Base-by-base conservation (phyloP, 1,140 invertebrate species). In the Sinella curviseta region DNA sequence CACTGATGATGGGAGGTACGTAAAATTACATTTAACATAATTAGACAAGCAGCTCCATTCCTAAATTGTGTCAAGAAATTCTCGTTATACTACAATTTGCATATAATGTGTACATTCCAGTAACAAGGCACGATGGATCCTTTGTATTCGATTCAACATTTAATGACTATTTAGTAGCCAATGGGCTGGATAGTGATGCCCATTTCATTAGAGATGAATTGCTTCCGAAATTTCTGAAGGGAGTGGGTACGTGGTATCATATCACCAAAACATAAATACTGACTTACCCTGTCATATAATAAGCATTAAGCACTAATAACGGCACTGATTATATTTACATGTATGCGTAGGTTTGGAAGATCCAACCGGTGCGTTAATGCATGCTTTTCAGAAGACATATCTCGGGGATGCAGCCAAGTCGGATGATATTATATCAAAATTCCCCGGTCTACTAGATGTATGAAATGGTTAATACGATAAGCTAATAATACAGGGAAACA, bases 371-470 rank as follows among this genome's bases (percentile, higher is more conserved):
- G 74, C 34, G 0, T 24, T 81, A 26, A 0, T 33, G 12, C 77
- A 81, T 65, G 31, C 78, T 14, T 34, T 81, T 48, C 39, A 17
- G 16, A 55, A 77, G 31, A 74, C 77, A 0, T 81, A 81, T 35
- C 3, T 81, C 12, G 80, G 80, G n/a, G 80, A 81, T 2, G 33
- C 60, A 1, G 70, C 36, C 12, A 79, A 81, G 12, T 28, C 74
- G 4, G 78, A 77, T n/a, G 55, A 54, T 34, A 55, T 79, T 33
- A 26, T 39, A 12, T 35, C 65, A 0, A 79, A 76, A 76, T n/a
- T 81, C 30, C 80, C 80, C 16, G 80, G 80, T 24, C 24, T 81
- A 3, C 3, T 81, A 31, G 80, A 81, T 77, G 77, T 81, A 79
- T 36, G n/a, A 54, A 39, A 48, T 16, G 3, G 34, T 33, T 24